A percentile compares a stretch with the other conserved stretches of the same genome.
Conservation (phyloP, 2,888 invertebrate species). For the Eudemis profundana region DNA sequence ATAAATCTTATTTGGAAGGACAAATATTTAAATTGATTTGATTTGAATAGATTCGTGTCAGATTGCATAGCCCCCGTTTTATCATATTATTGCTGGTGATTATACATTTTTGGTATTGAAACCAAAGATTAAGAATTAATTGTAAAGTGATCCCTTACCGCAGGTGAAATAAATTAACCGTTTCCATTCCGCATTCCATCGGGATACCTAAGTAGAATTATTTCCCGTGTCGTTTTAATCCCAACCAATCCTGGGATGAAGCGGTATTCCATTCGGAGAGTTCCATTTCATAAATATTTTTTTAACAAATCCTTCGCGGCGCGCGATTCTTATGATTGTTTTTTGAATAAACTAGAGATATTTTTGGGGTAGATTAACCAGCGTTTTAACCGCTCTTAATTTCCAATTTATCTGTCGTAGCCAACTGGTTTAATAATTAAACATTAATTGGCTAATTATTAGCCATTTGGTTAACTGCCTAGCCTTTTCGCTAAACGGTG, state of each 20-base stretch:
- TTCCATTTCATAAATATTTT: constrained; percentile 8
- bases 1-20: too few relatives aligned
- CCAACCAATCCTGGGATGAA: constrained; percentile 13
- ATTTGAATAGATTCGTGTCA: too few relatives aligned
- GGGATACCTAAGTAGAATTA: constrained; percentile 20
- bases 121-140: constrained; percentile 10
- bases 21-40: too few relatives aligned
- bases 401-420: too few relatives aligned
- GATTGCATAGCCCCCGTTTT: too few relatives aligned
- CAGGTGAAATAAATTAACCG: constrained; percentile 17
- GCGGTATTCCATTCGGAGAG: constrained; percentile 1
- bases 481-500: too few relatives aligned
- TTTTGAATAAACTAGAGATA: neutral
- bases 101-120: constrained; percentile 9
- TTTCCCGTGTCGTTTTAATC: constrained; percentile 32
- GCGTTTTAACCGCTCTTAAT: too few relatives aligned
- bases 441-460: too few relatives aligned
- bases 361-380: too few relatives aligned
- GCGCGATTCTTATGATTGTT: neutral
- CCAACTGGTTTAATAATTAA: too few relatives aligned
- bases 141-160: constrained; percentile 10
- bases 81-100: too few relatives aligned
- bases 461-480: too few relatives aligned
- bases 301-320: neutral
- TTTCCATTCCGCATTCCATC: constrained; percentile 16